Evolutionary conservation across 2,888 invertebrate genomes (phyloP).

Genomic region (Eueremaeus valkanovi): DNA sequence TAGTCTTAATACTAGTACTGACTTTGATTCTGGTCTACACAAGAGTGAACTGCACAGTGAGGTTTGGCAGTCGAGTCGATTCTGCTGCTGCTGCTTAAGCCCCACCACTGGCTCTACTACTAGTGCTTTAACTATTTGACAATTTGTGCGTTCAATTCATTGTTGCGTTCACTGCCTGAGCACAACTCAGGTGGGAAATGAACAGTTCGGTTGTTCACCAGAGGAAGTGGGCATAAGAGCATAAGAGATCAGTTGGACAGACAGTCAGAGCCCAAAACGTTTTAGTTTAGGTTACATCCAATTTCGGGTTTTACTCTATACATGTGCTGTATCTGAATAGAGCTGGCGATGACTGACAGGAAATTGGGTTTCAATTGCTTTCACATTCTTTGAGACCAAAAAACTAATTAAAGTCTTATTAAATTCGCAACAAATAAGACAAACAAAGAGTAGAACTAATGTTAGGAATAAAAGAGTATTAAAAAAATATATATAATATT

Average conservation of each 20-base stretch:
- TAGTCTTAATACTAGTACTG: too few relatives aligned
- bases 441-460: background rate
- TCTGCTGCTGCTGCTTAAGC: background rate
- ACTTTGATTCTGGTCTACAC: too few relatives aligned
- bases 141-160: constrained; percentile 29
- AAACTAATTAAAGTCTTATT: background rate
- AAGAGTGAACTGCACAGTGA: too few relatives aligned
- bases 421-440: background rate
- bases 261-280: background rate
- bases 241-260: background rate
- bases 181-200: constrained; percentile 32
- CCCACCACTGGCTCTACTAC: too few relatives aligned
- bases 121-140: constrained; percentile 9
- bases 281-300: constrained; percentile 14
- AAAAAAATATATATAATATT: background rate
- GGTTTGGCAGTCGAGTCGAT: too few relatives aligned
- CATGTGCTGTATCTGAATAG: background rate
- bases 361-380: constrained; percentile 8
- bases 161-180: constrained; percentile 1
- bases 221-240: constrained; percentile 29
- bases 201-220: constrained; percentile 4
- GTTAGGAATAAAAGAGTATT: background rate
- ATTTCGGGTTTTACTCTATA: background rate
- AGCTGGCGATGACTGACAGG: constrained; percentile 1
- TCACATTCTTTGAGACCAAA: background rate